These are phyloP conservation scores for Tinamus major DNA, from an alignment of 2,797 vertebrate species.

Conservation along the genomic window DNA sequence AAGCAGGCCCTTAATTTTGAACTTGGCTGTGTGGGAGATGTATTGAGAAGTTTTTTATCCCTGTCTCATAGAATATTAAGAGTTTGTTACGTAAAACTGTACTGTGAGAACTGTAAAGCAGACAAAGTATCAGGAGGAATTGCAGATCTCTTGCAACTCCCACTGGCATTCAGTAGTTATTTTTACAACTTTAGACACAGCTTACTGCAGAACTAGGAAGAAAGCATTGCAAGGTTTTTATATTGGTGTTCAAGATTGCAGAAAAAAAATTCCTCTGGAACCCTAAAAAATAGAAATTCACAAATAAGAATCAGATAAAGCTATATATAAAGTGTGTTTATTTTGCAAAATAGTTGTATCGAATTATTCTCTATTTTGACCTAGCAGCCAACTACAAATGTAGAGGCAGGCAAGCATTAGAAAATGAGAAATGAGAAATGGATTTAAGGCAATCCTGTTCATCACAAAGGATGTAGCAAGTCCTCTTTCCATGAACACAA, in stretches of 20 bases:
- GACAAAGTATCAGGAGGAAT: background rate
- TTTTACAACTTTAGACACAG: background rate
- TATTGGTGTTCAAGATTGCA: background rate
- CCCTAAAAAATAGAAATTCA: background rate
- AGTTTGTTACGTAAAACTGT: background rate
- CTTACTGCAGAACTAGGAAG: background rate
- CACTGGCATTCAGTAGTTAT: background rate
- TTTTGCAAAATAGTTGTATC: background rate
- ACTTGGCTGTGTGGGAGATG: background rate
- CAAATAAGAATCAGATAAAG: background rate
- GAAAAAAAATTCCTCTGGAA: background rate
- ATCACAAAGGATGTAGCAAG: background rate
- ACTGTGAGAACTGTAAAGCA: background rate
- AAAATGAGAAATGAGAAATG: background rate
- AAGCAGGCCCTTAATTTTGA: background rate
- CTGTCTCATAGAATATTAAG: background rate
- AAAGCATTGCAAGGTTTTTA: background rate
- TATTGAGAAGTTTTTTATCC: background rate
- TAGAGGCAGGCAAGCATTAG: background rate
- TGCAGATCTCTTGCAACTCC: background rate
- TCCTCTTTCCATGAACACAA: background rate
- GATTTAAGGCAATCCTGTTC: background rate
- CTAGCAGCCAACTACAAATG: background rate
- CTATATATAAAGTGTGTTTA: background rate
- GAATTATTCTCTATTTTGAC: background rate